These are phyloP conservation scores for Pteronura brasiliensis DNA, from an alignment of 2,113 vertebrate genomes.

Conservation along the genomic window DNA sequence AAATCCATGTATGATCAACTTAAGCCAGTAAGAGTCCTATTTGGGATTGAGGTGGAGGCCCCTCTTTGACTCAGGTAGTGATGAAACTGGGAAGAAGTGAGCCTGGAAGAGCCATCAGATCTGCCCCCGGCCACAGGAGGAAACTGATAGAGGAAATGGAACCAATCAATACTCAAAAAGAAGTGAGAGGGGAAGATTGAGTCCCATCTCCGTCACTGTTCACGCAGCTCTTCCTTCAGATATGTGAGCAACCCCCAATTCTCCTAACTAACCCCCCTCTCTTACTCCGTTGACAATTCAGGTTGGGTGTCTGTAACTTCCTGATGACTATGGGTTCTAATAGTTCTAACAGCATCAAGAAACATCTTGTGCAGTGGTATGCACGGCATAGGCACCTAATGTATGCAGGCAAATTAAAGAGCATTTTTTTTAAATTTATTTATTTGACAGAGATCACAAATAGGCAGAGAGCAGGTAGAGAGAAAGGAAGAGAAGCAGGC, in stretches of 20 bases:
- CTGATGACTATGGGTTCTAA: background rate
- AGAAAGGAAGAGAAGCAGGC: too few species aligned
- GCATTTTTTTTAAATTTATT: background rate
- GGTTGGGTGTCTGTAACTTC: background rate
- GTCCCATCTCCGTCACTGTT: background rate
- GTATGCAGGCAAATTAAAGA: background rate
- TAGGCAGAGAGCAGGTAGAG: too few species aligned
- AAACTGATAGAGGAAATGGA: background rate
- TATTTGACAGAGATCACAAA: too few species aligned
- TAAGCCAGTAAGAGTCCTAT: background rate
- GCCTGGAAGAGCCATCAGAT: background rate
- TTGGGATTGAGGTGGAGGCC: background rate
- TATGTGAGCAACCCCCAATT: background rate
- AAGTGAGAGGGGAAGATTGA: too few species aligned
- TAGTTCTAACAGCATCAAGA: background rate
- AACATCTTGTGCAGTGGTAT: background rate
- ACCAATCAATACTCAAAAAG: background rate
- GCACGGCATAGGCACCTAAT: background rate
- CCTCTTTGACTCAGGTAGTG: background rate
- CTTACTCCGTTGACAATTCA: background rate
- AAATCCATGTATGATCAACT: background rate
- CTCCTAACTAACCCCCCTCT: background rate
- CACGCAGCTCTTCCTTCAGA: background rate
- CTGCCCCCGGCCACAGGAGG: background rate
- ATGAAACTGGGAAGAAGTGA: background rate